Base-by-base conservation (phyloP, 1,140 invertebrate species). In the Sinonovacula constricta region DNA sequence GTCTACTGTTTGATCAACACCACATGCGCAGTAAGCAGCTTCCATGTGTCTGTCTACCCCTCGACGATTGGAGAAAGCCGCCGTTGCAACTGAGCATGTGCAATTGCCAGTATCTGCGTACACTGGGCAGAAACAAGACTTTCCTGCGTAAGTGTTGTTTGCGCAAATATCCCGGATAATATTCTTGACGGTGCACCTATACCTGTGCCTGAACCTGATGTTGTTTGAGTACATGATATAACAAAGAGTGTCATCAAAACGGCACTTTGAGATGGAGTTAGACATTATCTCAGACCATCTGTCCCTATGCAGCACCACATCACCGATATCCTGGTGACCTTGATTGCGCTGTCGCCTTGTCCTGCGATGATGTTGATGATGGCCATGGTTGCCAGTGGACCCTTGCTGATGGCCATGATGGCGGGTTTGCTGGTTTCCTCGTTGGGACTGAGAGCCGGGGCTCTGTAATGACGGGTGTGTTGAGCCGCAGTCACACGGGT, bases 171-270 rank as follows among this genome's bases (percentile, higher is more conserved):
- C 18, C 7, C 18, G 7, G 39, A 45, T 7, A 10, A 45, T 10
- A 1, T 45, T 12, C 22, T 45, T 49, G 10, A 66, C 63, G 33
- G 39, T 36, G 24, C 36, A n/a, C 24, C n/a, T 22, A 45, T 66
- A 34, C 7, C 39, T 33, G 4, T 5, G 31, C 14, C 39, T n/a
- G 24, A 28, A 68, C 14, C 24, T 22, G 22, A 68, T 18, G 24
- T 49, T 30, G 31, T 49, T 68, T 53, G 39, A 28, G 22, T 28
- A 28, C 31, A 71, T 15, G 12, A 71, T 39, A 10, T 71, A 31
- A 60, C 69, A 71, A n/a, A 71, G 26, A 24, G 33, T 36, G 39
- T 71, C 57, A 26, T 71, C 57, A 18, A 15, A 1, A 12, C 54
- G 54, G 28, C 69, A 71, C 36, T 39, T 60, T 34, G 54, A 59